Evolutionary conservation across 1,140 invertebrate genomes (phyloP).

Genomic region (Metaphire vulgaris): DNA sequence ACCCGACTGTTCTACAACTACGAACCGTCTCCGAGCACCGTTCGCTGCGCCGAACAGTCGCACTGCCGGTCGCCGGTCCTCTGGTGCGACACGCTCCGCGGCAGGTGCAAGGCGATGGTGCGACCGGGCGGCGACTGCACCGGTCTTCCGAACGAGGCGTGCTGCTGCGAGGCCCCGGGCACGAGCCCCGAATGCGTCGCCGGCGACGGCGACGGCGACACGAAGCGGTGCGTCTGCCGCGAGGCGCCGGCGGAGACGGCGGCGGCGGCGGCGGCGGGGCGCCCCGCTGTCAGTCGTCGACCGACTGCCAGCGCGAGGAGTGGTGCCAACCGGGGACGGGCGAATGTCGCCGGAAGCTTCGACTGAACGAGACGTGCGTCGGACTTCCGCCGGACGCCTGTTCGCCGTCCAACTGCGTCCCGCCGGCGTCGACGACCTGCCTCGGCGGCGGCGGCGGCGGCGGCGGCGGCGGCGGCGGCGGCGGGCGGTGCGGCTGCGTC

Average conservation of each 20-base stretch:
- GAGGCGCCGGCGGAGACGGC: background rate
- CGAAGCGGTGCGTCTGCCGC: background rate
- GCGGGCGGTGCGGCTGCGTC: background rate
- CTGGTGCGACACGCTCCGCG: background rate
- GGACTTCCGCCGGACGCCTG: slow-evolving; percentile 9
- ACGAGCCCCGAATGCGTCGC: background rate
- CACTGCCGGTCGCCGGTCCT: slow-evolving; percentile 9
- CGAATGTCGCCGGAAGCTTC: background rate
- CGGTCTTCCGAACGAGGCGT: slow-evolving; percentile 13
- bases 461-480: too few relatives aligned
- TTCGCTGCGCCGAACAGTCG: background rate
- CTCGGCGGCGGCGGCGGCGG: background rate
- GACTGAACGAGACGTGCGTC: background rate
- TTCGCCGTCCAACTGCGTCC: background rate
- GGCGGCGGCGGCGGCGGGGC: background rate
- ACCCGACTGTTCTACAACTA: slow-evolving; percentile 2
- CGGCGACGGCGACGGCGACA: slow-evolving; percentile 8
- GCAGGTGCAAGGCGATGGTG: slow-evolving; percentile 5
- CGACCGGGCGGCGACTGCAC: slow-evolving; percentile 5
- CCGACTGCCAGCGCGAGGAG: background rate
- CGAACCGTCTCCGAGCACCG: background rate
- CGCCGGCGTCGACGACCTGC: background rate
- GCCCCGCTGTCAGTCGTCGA: background rate
- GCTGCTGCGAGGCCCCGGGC: background rate
- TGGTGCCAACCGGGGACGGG: background rate